A percentile compares a stretch with the other conserved stretches of the same genome.
Conservation (phyloP, 2,888 invertebrate species). For the Cryptocheilus praepositus region DNA sequence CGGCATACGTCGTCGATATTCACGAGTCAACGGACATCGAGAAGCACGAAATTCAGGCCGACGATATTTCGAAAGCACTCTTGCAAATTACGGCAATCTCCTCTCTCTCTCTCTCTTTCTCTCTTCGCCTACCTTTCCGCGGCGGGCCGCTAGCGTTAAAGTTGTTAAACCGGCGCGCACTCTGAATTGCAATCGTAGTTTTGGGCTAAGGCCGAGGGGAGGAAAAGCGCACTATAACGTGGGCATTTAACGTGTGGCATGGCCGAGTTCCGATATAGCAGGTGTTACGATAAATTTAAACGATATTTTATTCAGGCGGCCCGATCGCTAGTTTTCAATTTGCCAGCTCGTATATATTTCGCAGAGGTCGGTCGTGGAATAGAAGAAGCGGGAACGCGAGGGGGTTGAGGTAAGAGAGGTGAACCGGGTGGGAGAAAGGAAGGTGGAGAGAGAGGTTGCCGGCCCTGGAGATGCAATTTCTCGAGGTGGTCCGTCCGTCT, state of each 20-base stretch:
- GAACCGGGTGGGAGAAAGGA: conserved; percentile 34
- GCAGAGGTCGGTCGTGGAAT: conserved; percentile 47
- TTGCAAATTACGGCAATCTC: too few species aligned
- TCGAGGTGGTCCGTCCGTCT: conserved; percentile 64
- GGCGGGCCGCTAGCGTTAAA: not conserved
- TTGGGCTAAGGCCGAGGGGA: not conserved
- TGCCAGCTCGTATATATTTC: conserved; percentile 73
- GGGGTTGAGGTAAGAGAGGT: not conserved
- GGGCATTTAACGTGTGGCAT: conserved; percentile 52
- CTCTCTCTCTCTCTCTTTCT: too few species aligned
- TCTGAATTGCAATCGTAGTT: conserved; percentile 46
- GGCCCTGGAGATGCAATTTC: conserved; percentile 71
- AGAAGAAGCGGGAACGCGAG: conserved; percentile 22
- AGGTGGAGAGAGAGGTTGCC: conserved; percentile 45
- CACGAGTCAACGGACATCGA: too few species aligned
- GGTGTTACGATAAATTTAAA: conserved; percentile 74
- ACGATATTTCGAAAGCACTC: too few species aligned
- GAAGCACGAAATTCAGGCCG: too few species aligned
- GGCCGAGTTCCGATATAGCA: conserved; percentile 65
- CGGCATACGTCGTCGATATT: too few species aligned
- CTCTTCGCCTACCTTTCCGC: too few species aligned
- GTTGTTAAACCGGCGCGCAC: conserved; percentile 31
- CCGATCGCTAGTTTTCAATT: conserved; percentile 74
- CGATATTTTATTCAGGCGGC: conserved; percentile 74
- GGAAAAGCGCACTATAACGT: conserved; percentile 41